Evolutionary conservation across 2,888 invertebrate genomes (phyloP).

Genomic region (Agrochola macilenta): DNA sequence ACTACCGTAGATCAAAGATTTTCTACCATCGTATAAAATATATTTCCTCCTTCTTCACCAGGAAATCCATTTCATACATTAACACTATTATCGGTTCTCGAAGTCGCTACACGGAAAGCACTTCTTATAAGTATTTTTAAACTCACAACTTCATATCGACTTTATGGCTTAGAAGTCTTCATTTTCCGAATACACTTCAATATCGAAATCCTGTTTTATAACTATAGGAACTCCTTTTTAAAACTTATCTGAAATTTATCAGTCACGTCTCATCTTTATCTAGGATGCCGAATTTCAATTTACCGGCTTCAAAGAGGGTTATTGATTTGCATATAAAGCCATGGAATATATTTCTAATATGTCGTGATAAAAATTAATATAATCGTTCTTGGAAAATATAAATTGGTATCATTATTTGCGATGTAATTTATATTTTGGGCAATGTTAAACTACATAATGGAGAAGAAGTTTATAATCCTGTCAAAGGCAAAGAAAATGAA

Average conservation of each 20-base stretch:
- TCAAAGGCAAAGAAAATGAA: neutral
- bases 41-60: conserved; percentile 9
- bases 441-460: neutral
- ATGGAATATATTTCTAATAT: conserved; percentile 28
- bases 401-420: neutral
- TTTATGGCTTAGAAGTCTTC: conserved; percentile 43
- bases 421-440: neutral
- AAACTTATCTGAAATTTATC: conserved; percentile 46
- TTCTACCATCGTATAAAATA: conserved; percentile 9
- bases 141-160: conserved; percentile 33
- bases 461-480: neutral
- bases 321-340: conserved; percentile 14
- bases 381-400: neutral
- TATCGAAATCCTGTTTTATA: conserved; percentile 26
- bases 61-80: conserved; percentile 35
- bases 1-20: conserved; percentile 3
- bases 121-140: conserved; percentile 49
- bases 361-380: conserved; percentile 17
- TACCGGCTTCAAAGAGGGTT: conserved; percentile 25
- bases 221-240: conserved; percentile 35
- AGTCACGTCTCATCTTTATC: conserved; percentile 54
- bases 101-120: conserved; percentile 32
- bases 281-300: conserved; percentile 51
- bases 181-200: conserved; percentile 34
- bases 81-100: conserved; percentile 25